Base-by-base conservation (phyloP, 2,113 vertebrate genomes). In the Stegastes partitus region DNA sequence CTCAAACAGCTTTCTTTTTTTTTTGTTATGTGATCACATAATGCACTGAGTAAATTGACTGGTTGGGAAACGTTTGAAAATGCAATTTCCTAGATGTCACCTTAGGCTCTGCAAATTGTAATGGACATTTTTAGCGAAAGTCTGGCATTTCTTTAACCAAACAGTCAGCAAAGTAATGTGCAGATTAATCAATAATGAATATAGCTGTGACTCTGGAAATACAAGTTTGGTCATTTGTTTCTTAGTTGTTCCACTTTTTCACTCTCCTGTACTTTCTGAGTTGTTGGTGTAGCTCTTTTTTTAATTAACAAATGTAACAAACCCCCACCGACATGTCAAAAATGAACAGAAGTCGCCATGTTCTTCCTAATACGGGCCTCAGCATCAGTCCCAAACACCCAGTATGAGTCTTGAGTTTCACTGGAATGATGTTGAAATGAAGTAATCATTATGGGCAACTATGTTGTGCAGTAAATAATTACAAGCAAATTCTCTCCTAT, bases 401-500 rank as follows among this genome's bases (percentile, higher is more conserved):
- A 49, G 47, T 34, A 10, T 58, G 37, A 11, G 23, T 26, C 61
- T 64, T n/a, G 28, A 26, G 44, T 77, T 77, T 69, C 49, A 23
- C 44, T 55, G 37, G 15, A 67, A 45, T 31, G 23, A 59, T 71
- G 54, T 11, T 59, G 50, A 44, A 39, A 15, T 34, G 34, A 68
- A 7, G 22, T n/a, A 74, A 82, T 81, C 42, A 64, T 57, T 39
- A 68, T 47, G 55, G 42, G 56, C 50, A 76, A 66, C 84, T 79
- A 44, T 57, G 45, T 50, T 42, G 25, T 49, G 70, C 62, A 7
- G 59, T 65, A 57, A 68, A 74, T 82, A 47, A 86, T 79, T 67
- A 58, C 58, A 56, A 58, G 61, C 64, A 73, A 77, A 81, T 75
- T 66, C 58, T 22, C 7, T 51, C 67, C 26, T 68, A 79, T 89